phyloP scores from a whole-genome alignment of 2,113 vertebrate genomes.

The Melospiza melodia region DNA sequence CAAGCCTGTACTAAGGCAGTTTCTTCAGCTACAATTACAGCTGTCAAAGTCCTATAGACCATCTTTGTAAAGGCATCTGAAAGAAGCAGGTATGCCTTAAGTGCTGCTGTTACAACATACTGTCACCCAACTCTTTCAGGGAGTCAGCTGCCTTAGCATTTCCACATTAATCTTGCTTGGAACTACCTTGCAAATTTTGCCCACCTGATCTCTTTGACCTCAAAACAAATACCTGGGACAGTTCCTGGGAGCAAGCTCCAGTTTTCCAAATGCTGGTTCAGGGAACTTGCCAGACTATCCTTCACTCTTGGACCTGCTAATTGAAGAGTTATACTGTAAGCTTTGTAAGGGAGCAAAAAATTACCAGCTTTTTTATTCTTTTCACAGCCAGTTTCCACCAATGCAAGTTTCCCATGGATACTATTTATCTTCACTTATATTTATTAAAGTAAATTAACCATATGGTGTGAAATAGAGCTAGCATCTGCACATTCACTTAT shows the following conservation, averaged over 20 bases:
- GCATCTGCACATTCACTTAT: background rate
- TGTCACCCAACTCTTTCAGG: rapidly evolving
- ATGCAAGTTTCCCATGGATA: background rate
- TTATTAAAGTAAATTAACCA: background rate
- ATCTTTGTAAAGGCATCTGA: background rate
- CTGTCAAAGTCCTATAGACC: background rate
- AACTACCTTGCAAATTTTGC: background rate
- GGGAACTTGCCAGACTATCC: background rate
- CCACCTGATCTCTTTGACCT: background rate
- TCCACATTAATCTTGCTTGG: background rate
- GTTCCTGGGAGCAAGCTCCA: background rate
- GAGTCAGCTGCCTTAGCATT: background rate
- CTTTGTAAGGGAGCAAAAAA: background rate
- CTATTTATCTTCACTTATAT: background rate
- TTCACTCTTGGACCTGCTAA: background rate
- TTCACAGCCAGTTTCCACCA: background rate
- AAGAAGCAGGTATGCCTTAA: background rate
- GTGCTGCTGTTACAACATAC: background rate
- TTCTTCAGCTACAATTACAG: background rate
- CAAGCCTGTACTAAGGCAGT: background rate
- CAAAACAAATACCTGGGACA: background rate
- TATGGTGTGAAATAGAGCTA: background rate
- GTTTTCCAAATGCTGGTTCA: background rate
- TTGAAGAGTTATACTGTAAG: background rate
- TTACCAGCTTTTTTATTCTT: background rate